Conservation (phyloP, 2,888 invertebrate genomes). For the Matsumyia berberina region DNA sequence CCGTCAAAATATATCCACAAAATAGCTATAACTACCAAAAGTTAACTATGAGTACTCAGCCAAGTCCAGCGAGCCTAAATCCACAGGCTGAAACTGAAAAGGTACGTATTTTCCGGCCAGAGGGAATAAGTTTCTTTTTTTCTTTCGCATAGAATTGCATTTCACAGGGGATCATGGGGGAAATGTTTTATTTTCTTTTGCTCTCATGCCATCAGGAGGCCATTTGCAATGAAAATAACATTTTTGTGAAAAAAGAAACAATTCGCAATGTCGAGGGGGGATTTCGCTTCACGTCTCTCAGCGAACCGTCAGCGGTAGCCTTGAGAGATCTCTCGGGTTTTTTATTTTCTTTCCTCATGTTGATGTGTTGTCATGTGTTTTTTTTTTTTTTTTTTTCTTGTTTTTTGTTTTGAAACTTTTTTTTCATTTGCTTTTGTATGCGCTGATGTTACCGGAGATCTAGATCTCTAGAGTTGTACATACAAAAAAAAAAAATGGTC, state of each 20-base stretch:
- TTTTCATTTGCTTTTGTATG: constrained; percentile 14
- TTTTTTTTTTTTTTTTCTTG: constrained; percentile 11
- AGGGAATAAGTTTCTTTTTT: constrained; percentile 1
- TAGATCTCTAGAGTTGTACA: constrained; percentile 22
- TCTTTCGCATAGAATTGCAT: neutral
- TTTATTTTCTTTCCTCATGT: neutral
- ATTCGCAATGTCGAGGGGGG: constrained; percentile 12
- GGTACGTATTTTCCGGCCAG: constrained; percentile 77
- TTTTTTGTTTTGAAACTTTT: constrained; percentile 31
- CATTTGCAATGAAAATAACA: constrained; percentile 26
- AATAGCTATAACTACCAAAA: constrained; percentile 69
- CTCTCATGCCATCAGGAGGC: neutral
- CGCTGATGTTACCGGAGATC: constrained; percentile 24
- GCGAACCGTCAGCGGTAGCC: constrained; percentile 17
- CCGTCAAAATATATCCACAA: constrained; percentile 73
- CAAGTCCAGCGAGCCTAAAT: constrained; percentile 90
- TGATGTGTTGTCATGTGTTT: constrained; percentile 55
- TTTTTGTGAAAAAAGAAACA: neutral
- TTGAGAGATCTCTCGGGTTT: constrained; percentile 31
- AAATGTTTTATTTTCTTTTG: constrained; percentile 7
- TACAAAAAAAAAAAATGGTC: neutral
- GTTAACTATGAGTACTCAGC: constrained; percentile 89
- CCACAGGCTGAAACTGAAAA: constrained; percentile 90
- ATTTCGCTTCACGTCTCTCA: constrained; percentile 36
- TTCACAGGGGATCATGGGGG: neutral